Evolutionary conservation across 2,113 vertebrate genomes (phyloP).

Genomic region (Leptobrachium ailaonicum): DNA sequence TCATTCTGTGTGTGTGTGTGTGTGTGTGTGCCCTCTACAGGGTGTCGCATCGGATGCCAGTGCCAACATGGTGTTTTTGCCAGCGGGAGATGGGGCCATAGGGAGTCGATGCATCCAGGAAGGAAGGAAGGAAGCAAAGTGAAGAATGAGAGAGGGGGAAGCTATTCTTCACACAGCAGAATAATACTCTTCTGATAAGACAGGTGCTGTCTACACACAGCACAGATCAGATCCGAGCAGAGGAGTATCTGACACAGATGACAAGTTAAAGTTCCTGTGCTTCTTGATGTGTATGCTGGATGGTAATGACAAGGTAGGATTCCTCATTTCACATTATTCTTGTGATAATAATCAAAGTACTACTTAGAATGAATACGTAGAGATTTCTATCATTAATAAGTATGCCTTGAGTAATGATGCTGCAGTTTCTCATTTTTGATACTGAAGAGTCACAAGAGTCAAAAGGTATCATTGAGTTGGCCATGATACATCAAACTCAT

Average conservation of each 20-base stretch:
- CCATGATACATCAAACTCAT: too few species aligned
- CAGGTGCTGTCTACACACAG: slow-evolving; percentile 16
- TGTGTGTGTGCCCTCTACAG: slow-evolving; percentile 7
- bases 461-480: too few species aligned
- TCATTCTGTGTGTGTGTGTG: background rate
- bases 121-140: slow-evolving; percentile 45
- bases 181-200: slow-evolving; percentile 24
- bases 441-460: too few species aligned
- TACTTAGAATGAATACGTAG: too few species aligned
- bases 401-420: too few species aligned
- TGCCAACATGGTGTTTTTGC: slow-evolving; percentile 35
- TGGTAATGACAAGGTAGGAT: slow-evolving; percentile 28
- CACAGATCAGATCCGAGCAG: background rate
- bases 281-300: slow-evolving; percentile 3
- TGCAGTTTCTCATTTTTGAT: too few species aligned
- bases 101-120: slow-evolving; percentile 39
- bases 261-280: background rate
- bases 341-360: too few species aligned
- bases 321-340: background rate
- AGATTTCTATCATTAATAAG: too few species aligned
- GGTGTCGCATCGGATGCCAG: slow-evolving; percentile 24
- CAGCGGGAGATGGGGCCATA: slow-evolving; percentile 38
- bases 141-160: slow-evolving; percentile 10
- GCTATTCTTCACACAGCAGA: slow-evolving; percentile 35
- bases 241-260: background rate